These are phyloP conservation scores for Euglossa dilemma DNA, from an alignment of 1,140 invertebrate genomes.

Conservation along the genomic window DNA sequence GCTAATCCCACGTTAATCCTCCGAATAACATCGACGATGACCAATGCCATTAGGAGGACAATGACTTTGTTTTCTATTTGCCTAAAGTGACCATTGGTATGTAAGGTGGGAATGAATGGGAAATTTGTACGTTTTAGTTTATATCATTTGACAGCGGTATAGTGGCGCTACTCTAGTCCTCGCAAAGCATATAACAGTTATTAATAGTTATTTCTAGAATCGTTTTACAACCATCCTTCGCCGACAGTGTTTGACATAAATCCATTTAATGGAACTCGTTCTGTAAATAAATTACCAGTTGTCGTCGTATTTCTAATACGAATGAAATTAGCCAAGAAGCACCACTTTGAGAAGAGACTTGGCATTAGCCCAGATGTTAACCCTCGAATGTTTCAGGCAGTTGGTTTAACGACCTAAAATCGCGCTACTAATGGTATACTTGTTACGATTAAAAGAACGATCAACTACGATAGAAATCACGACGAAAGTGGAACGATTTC, in stretches of 20 bases:
- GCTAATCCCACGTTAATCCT: no score
- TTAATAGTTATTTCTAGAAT: no score
- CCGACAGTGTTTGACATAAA: not conserved
- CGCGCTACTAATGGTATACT: constrained; percentile 10
- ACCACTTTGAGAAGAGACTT: not conserved
- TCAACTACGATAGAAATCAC: constrained; percentile 1
- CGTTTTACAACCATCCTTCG: not conserved
- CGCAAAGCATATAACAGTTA: no score
- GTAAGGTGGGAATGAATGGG: no score
- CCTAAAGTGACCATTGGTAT: no score
- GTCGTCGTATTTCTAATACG: not conserved
- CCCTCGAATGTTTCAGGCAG: not conserved
- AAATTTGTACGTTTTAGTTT: no score
- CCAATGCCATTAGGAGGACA: no score
- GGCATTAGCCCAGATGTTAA: not conserved
- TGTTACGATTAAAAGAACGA: not conserved
- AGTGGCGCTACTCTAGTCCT: no score
- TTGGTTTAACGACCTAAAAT: constrained; percentile 10
- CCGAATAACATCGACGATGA: no score
- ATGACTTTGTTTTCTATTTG: no score
- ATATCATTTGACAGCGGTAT: no score
- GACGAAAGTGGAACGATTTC: not conserved
- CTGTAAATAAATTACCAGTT: not conserved
- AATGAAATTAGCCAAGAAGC: not conserved
- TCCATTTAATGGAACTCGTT: not conserved